Conservation (phyloP, 2,113 vertebrate species). For the Xenopus laevis region DNA sequence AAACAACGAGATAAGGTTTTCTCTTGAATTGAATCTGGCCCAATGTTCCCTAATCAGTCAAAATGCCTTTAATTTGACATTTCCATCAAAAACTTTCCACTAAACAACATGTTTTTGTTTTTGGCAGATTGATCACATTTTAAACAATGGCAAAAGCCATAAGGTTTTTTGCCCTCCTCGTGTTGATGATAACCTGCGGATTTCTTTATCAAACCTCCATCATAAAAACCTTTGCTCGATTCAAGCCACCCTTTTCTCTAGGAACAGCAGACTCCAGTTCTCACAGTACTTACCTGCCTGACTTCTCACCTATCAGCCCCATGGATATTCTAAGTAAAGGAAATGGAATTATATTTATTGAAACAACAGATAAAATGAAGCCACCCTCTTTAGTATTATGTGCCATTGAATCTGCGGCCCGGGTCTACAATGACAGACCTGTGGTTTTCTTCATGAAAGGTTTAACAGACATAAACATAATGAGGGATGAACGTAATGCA, state of each 20-base stretch:
- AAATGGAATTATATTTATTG: constrained; percentile 66
- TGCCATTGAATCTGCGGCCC: constrained; percentile 67
- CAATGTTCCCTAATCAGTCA: too few relatives aligned
- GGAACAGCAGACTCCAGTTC: not conserved
- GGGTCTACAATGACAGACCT: constrained; percentile 55
- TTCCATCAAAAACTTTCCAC: too few relatives aligned
- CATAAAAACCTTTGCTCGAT: not conserved
- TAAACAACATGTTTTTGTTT: not conserved
- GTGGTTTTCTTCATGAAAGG: constrained; percentile 68
- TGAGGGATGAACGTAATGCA: constrained; percentile 40
- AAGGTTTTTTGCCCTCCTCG: not conserved
- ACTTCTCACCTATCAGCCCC: not conserved
- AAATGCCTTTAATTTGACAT: too few relatives aligned
- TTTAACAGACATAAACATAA: constrained; percentile 31
- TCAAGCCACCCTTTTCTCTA: not conserved
- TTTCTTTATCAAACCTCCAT: not conserved
- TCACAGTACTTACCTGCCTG: too few relatives aligned
- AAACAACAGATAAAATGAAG: constrained; percentile 61
- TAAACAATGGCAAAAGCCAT: constrained; percentile 1
- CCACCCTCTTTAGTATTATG: constrained; percentile 61
- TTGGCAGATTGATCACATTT: not conserved
- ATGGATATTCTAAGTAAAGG: constrained; percentile 49
- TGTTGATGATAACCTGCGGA: not conserved
- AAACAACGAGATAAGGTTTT: too few relatives aligned
- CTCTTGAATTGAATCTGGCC: too few relatives aligned